These are phyloP conservation scores for Orbicella faveolata DNA, from an alignment of 64 coral and sea anemone genomes.

Conservation along the genomic window DNA sequence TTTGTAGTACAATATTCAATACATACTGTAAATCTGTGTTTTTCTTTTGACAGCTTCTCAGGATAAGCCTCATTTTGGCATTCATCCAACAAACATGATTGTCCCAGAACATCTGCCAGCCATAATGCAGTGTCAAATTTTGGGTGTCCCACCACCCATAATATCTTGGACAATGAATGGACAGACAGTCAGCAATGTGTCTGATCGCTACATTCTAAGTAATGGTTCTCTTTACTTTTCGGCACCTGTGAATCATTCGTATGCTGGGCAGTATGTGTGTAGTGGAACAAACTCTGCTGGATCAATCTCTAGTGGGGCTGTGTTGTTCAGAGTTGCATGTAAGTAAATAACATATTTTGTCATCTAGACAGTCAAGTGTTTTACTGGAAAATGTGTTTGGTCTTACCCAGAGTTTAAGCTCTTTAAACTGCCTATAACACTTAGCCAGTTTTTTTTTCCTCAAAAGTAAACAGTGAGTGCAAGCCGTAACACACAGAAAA, in stretches of 20 bases:
- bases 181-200: conserved; percentile 40
- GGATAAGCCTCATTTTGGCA: conserved; percentile 75
- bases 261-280: conserved; percentile 85
- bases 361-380: too few species aligned
- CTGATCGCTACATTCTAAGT: conserved; percentile 50
- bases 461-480: too few species aligned
- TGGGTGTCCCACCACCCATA: conserved; percentile 75
- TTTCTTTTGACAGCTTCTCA: conserved; percentile 56
- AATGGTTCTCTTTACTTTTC: conserved; percentile 89
- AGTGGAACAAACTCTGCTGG: conserved; percentile 71
- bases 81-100: conserved; percentile 77
- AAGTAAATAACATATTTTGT: conserved; percentile 22
- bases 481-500: too few species aligned
- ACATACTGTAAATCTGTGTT: not conserved
- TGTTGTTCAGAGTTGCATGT: conserved; percentile 91
- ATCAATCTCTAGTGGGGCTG: conserved; percentile 55
- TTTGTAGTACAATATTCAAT: not conserved
- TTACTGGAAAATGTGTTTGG: too few species aligned
- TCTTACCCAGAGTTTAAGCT: too few species aligned
- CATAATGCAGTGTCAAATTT: conserved; percentile 67
- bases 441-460: too few species aligned
- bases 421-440: too few species aligned
- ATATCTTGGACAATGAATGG: conserved; percentile 76
- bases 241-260: conserved; percentile 42
- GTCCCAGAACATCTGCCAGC: conserved; percentile 55